Conservation (phyloP, 2,113 vertebrate genomes). For the Morphnarchus princeps region DNA sequence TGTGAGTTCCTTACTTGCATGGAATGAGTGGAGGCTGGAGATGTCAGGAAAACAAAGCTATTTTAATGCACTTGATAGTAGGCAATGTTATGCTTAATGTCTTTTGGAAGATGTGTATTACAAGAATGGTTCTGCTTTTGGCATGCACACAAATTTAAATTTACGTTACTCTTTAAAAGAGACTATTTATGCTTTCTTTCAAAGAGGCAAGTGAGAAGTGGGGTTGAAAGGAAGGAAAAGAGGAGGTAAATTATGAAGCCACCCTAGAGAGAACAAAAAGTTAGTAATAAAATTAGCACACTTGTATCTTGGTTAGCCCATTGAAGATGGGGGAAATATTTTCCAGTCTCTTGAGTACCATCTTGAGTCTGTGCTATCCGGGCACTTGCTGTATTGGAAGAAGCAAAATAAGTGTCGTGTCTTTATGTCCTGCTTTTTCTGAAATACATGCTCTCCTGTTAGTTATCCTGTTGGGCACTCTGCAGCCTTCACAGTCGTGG, state of each 20-base stretch:
- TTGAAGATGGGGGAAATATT: not conserved
- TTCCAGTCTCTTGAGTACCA: not conserved
- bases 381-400: not conserved
- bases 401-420: accelerated
- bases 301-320: not conserved
- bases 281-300: not conserved
- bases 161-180: not conserved
- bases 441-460: not conserved
- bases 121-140: not conserved
- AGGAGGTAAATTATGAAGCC: not conserved
- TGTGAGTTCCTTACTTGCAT: not conserved
- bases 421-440: not conserved
- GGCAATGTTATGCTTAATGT: not conserved
- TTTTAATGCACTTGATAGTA: not conserved
- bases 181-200: not conserved
- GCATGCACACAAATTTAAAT: not conserved
- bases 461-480: not conserved
- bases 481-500: not conserved
- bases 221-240: not conserved
- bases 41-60: not conserved
- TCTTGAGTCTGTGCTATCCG: not conserved
- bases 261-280: not conserved
- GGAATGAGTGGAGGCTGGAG: not conserved
- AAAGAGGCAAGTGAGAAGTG: not conserved
- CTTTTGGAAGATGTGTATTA: not conserved